phyloP scores from a whole-genome alignment of 2,113 vertebrate genomes.

The Mixornis gularis region DNA sequence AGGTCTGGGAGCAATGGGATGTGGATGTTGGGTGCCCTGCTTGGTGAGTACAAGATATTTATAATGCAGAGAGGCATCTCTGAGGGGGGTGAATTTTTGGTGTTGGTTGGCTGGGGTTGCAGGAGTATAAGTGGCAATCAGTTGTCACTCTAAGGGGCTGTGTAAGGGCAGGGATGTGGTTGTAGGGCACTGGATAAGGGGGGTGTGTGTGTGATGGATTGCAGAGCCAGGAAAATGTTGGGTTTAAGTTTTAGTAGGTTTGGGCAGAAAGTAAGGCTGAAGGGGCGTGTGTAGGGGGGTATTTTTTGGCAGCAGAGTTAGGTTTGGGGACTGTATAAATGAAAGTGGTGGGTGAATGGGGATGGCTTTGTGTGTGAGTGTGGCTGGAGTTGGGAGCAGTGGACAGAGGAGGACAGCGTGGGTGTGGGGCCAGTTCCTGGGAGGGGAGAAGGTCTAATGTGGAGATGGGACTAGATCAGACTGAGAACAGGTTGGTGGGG shows the following conservation, averaged over 20 bases:
- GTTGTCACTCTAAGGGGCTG: accelerated
- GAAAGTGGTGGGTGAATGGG: not conserved
- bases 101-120: not conserved
- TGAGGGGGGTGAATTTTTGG: not conserved
- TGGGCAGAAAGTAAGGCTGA: not conserved
- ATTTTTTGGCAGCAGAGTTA: not conserved
- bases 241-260: not conserved
- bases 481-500: not conserved
- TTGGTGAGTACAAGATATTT: not conserved
- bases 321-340: not conserved
- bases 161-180: not conserved
- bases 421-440: not conserved
- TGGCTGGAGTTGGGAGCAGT: not conserved
- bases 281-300: not conserved
- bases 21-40: not conserved
- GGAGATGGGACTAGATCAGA: not conserved
- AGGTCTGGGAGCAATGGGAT: too few species aligned
- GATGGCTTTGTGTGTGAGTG: not conserved
- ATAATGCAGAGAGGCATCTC: accelerated
- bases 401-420: not conserved
- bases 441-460: not conserved
- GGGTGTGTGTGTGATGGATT: not conserved
- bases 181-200: not conserved
- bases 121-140: accelerated
- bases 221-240: not conserved